Base-by-base conservation (phyloP, 1,140 invertebrate species). In the Zaprionus ghesquierei region DNA sequence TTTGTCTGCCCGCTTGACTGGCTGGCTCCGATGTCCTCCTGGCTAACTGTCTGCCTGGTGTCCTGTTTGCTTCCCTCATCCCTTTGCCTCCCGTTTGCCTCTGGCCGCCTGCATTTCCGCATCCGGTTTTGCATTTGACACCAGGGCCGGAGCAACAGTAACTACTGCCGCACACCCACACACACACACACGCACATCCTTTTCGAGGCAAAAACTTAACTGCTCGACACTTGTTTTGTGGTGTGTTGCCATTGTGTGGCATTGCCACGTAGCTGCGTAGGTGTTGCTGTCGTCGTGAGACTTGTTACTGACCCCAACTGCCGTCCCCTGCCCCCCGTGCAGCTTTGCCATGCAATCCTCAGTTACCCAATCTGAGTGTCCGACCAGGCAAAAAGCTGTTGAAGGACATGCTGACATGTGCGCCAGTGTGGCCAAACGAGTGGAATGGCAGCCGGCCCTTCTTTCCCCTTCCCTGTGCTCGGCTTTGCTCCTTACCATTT, bases 91-190 rank as follows among this genome's bases (percentile, higher is more conserved):
- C 46, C 8, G 15, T 49, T 54, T 64, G 50, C 60, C 64, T 68
- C 63, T 54, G 50, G 38, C 64, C 53, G 82, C 71, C 82, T 86
- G 82, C 84, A 87, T 87, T 87, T 87, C 82, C 82, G 84, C 76
- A 89, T 87, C 82, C 82, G 82, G 84, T 75, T 87, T 87, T 87
- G 82, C 84, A 89, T 81, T 89, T 87, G 82, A 87, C 82, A 87
- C 84, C 73, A 80, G 63, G 68, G 58, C 75, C 70, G 20, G 41
- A 60, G 70, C 65, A 61, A 76, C 41, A 64, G 73, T 70, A 70
- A 75, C 68, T 73, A 73, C 55, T 51, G 9, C 33, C 46, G 41
- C 29, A 56, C 41, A 13, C 27, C 31, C 53, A 13, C 55, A 41
- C 54, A 51, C 38, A 46, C 68, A 44, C 35, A 68, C 62, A 46